phyloP scores from a whole-genome alignment of 2,888 invertebrate species.

The Neoaliturus tenellus region DNA sequence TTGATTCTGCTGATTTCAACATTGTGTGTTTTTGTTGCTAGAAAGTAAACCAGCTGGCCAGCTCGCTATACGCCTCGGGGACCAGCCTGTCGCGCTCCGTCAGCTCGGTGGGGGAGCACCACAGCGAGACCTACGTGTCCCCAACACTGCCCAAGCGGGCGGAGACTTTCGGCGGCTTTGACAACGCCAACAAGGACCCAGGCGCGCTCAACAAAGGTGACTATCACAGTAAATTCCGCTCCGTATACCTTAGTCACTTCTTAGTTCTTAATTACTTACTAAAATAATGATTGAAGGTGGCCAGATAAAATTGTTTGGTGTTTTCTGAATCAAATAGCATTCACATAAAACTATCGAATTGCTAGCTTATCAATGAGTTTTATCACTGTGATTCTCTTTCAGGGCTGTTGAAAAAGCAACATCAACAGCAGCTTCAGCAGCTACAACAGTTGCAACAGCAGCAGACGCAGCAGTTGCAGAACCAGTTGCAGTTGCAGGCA shows the following conservation, averaged over 20 bases:
- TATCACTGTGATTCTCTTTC: no score
- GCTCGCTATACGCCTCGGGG: slow-evolving; percentile 83
- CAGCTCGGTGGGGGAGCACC: slow-evolving; percentile 95
- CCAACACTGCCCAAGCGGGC: slow-evolving; percentile 94
- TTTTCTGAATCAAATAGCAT: no score
- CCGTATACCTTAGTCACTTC: no score
- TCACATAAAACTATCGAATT: no score
- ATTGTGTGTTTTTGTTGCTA: slow-evolving; percentile 70
- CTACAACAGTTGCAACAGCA: slow-evolving; percentile 55
- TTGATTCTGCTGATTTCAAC: no score
- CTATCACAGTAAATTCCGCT: no score
- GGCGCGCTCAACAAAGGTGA: slow-evolving; percentile 67
- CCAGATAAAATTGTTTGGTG: no score
- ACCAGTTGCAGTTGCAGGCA: slow-evolving; percentile 31
- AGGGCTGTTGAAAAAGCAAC: slow-evolving; percentile 58
- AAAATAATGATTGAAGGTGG: no score
- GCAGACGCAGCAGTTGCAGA: slow-evolving; percentile 51
- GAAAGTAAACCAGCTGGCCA: slow-evolving; percentile 86
- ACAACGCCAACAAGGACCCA: slow-evolving; percentile 73
- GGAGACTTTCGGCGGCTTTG: slow-evolving; percentile 98
- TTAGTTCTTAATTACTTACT: no score
- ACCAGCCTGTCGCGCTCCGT: slow-evolving; percentile 92
- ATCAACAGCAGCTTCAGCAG: slow-evolving; percentile 58
- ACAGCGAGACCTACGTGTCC: slow-evolving; percentile 89
- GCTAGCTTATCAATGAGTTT: no score